Percentiles rank a stretch among this genome's conserved stretches.
phyloP scores from a whole-genome alignment of 2,888 invertebrate species.

The Kryphioiulus occultus region DNA sequence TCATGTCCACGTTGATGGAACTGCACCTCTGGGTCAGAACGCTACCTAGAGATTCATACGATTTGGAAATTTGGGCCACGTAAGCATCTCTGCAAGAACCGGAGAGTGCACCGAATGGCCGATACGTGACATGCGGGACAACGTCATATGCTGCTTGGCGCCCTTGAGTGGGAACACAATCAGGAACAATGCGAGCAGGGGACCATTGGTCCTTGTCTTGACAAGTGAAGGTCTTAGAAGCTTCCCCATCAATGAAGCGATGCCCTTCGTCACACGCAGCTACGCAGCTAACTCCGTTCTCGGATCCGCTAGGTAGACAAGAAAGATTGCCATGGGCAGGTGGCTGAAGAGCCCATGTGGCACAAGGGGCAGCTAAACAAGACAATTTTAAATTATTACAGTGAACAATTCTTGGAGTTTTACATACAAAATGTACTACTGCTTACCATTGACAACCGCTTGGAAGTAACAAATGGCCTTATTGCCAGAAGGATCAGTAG shows the following conservation, averaged over 20 bases:
- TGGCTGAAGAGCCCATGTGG: conserved; percentile 90
- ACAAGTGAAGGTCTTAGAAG: conserved; percentile 85
- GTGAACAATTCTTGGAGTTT: neutral
- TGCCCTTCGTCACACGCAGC: conserved; percentile 84
- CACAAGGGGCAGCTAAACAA: conserved; percentile 86
- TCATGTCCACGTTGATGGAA: conserved; percentile 92
- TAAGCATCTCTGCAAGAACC: conserved; percentile 84
- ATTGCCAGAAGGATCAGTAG: conserved; percentile 86
- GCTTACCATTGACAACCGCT: conserved; percentile 63
- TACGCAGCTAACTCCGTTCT: conserved; percentile 75
- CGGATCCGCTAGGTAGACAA: conserved; percentile 78
- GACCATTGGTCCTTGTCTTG: conserved; percentile 82
- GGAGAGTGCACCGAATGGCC: conserved; percentile 89
- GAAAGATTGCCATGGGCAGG: conserved; percentile 89
- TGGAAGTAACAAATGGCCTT: conserved; percentile 91
- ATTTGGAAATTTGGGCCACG: conserved; percentile 71
- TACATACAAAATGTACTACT: neutral
- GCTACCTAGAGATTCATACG: conserved; percentile 79
- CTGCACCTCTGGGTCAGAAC: conserved; percentile 91
- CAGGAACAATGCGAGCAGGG: conserved; percentile 88
- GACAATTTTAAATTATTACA: conserved; percentile 18
- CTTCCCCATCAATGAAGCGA: conserved; percentile 88
- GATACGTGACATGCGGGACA: conserved; percentile 82
- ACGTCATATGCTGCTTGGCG: conserved; percentile 95
- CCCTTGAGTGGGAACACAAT: conserved; percentile 94